Evolutionary conservation across 35 echinoderm and acorn worm genomes (phyloP), one percentile per base, ranked within the genome.

Genomic region (Stichopus chloronotus): DNA sequence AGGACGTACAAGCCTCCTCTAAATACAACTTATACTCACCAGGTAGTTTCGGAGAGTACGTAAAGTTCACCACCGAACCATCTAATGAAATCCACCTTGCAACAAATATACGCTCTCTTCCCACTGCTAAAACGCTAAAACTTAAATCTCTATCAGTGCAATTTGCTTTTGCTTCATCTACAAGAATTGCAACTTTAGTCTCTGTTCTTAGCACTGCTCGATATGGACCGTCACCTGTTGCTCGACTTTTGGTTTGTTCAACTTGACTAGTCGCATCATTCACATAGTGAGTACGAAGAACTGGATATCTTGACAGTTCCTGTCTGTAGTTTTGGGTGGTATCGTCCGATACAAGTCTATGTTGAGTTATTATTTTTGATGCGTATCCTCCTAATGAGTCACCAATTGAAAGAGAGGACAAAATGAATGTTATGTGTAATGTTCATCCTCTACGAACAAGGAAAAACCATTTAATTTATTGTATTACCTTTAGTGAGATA

Each of bases 111-210:
- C 14, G 52, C 6, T 81, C 30, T 30, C 52, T 13, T 6, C 78
- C 78, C 14, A 81, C 78, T 13, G 78, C 78, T 43, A 81, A 13
- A 81, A 81, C 78, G 52, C 78, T 81, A 53, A 81, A 81, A 13
- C 23, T 14, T 30, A 43, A 81, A 4, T 22, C 11, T 1, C 78
- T 5, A 0, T 63, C 17, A 12, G 60, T 63, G 9, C 60, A 9
- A 63, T 63, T 63, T 16, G 17, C 17, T 16, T 63, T 16, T 63
- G 60, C 60, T 63, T 63, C 17, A 12, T 63, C 60, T 9, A 63
- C 60, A 16, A 63, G 60, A 63, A 63, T 63, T 63, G 60, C 9
- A 12, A 63, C 17, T 9, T 9, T 63, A 63, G 60, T 16, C 9
- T 9, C 60, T 16, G 9, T 16, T 63, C 60, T 16, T 63, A 63